These are phyloP conservation scores for Halcyon chelicuti DNA, from an alignment of 2,797 vertebrate species.

Conservation along the genomic window DNA sequence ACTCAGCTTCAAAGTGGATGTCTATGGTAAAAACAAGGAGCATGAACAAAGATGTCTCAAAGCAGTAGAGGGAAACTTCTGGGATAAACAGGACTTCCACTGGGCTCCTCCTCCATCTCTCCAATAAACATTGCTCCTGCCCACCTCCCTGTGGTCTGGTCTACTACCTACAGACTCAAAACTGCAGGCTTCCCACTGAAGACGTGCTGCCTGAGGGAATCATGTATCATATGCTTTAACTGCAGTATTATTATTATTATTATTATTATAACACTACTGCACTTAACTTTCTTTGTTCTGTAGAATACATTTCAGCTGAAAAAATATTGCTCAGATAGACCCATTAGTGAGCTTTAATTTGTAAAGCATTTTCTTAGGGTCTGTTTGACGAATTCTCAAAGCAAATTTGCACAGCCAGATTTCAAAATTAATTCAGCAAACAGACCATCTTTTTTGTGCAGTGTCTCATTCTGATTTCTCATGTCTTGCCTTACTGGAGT, in stretches of 20 bases:
- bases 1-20: neutral
- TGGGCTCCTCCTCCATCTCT: neutral
- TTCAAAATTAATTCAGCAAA: constrained; percentile 23
- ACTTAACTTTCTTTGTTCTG: constrained; percentile 8
- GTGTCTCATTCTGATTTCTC: constrained; percentile 14
- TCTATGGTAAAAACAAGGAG: neutral
- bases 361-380: neutral
- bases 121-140: neutral
- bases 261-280: neutral
- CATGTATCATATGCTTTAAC: neutral
- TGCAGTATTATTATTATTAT: neutral
- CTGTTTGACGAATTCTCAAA: neutral
- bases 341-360: neutral
- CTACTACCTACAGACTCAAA: neutral
- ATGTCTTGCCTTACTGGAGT: neutral
- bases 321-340: neutral
- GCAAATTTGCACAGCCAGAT: neutral
- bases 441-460: neutral
- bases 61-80: neutral
- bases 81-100: neutral
- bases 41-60: neutral
- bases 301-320: neutral
- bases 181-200: neutral
- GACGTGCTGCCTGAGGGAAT: neutral
- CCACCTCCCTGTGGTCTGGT: neutral